Evolutionary conservation across 1,140 invertebrate genomes (phyloP).

Genomic region (Carposina sasakii): DNA sequence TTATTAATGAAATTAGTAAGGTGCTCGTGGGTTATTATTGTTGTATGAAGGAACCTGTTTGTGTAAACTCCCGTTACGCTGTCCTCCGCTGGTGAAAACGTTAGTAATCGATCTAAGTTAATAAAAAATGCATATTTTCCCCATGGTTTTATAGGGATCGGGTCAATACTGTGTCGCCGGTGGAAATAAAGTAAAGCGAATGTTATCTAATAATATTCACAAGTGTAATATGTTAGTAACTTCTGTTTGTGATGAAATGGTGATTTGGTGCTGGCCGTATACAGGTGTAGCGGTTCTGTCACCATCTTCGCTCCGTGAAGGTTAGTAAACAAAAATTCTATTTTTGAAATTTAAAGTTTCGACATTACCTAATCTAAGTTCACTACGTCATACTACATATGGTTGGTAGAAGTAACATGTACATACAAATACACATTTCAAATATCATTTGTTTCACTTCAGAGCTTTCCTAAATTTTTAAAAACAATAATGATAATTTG

Average conservation of each 20-base stretch:
- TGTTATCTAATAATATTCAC: neutral
- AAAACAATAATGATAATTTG: too few relatives aligned
- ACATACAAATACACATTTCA: too few relatives aligned
- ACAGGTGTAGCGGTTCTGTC: too few relatives aligned
- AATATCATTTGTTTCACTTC: too few relatives aligned
- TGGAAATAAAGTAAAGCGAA: conserved; percentile 18
- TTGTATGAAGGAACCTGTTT: conserved; percentile 46
- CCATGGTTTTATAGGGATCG: conserved; percentile 56
- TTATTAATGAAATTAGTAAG: conserved; percentile 70
- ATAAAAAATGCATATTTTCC: conserved; percentile 70
- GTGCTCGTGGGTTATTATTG: conserved; percentile 59
- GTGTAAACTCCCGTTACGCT: conserved; percentile 29
- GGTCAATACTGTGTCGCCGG: conserved; percentile 45
- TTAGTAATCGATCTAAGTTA: conserved; percentile 58
- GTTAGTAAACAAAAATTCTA: conserved; percentile 30
- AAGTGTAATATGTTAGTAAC: neutral
- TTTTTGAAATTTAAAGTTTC: too few relatives aligned
- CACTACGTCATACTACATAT: too few relatives aligned
- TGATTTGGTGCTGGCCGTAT: neutral
- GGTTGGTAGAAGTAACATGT: too few relatives aligned
- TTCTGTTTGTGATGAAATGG: neutral
- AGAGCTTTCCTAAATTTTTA: too few relatives aligned
- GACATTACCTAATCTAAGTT: too few relatives aligned
- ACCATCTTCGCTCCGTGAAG: conserved; percentile 17
- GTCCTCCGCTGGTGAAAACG: conserved; percentile 21